Evolutionary conservation across 2,113 vertebrate genomes (phyloP).

Genomic region (Bufo bufo): DNA sequence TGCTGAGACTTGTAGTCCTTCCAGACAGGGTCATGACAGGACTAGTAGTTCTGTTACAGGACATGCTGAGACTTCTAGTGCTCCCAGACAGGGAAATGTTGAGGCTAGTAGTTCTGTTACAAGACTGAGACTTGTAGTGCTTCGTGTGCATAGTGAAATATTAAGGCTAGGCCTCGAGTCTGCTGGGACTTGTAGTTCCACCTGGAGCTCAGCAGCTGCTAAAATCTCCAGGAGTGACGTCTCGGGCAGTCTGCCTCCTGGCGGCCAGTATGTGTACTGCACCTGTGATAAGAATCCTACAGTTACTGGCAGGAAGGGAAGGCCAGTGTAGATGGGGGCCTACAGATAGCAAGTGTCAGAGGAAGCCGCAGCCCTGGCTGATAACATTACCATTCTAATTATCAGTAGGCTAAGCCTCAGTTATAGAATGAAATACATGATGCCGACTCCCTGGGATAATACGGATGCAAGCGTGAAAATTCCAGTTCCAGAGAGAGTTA

Average conservation of each 20-base stretch:
- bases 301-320: constrained; percentile 15
- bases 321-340: not conserved
- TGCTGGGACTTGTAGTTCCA: not conserved
- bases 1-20: too few species aligned
- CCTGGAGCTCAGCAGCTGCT: too few species aligned
- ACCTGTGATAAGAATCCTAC: constrained; percentile 13
- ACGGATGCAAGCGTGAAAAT: too few species aligned
- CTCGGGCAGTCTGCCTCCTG: not conserved
- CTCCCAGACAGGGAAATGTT: not conserved
- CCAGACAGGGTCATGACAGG: too few species aligned
- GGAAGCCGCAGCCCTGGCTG: too few species aligned
- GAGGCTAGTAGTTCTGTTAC: not conserved
- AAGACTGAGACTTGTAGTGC: not conserved
- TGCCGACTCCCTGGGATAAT: too few species aligned
- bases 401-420: too few species aligned
- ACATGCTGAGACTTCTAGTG: not conserved
- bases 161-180: too few species aligned
- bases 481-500: too few species aligned
- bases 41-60: not conserved
- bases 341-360: too few species aligned
- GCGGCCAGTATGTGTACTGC: not conserved
- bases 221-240: not conserved
- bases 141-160: not conserved
- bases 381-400: too few species aligned
- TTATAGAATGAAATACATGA: too few species aligned